Conservation (phyloP, 1,140 invertebrate species). For the Drosophila teissieri region DNA sequence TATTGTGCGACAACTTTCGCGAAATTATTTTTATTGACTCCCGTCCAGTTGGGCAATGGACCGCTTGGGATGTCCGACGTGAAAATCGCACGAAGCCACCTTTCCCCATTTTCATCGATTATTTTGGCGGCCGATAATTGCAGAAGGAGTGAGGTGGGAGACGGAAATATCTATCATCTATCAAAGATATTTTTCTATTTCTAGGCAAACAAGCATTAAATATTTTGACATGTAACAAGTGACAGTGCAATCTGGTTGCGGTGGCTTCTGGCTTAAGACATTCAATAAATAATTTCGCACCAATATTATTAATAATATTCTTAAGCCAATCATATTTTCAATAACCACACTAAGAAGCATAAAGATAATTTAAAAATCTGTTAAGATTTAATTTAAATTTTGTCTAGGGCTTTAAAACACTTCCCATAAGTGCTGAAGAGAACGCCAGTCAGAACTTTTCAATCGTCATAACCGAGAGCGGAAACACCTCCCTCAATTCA, state of each 20-base stretch:
- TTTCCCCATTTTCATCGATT: constrained; percentile 50
- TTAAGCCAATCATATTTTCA: too few relatives aligned
- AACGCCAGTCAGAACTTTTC: constrained; percentile 5
- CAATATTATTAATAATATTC: too few relatives aligned
- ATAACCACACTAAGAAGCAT: too few relatives aligned
- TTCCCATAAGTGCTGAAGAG: neutral
- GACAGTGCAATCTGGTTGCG: neutral
- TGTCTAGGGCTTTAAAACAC: neutral
- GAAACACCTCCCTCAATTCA: constrained; percentile 33
- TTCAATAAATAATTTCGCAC: too few relatives aligned
- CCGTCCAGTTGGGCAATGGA: constrained; percentile 48
- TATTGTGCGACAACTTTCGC: constrained; percentile 82
- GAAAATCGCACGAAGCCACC: constrained; percentile 66
- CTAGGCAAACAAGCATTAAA: neutral
- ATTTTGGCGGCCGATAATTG: constrained; percentile 22
- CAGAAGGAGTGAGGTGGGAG: neutral
- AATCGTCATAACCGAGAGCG: constrained; percentile 14
- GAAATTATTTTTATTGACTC: constrained; percentile 80
- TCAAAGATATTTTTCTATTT: constrained; percentile 1
- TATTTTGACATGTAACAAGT: neutral
- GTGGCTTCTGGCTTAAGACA: too few relatives aligned
- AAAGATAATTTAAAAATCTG: too few relatives aligned
- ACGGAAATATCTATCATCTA: neutral
- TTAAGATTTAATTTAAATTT: neutral
- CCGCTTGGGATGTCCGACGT: constrained; percentile 45